Base-by-base conservation (phyloP, 2,113 vertebrate genomes). In the Passer domesticus region DNA sequence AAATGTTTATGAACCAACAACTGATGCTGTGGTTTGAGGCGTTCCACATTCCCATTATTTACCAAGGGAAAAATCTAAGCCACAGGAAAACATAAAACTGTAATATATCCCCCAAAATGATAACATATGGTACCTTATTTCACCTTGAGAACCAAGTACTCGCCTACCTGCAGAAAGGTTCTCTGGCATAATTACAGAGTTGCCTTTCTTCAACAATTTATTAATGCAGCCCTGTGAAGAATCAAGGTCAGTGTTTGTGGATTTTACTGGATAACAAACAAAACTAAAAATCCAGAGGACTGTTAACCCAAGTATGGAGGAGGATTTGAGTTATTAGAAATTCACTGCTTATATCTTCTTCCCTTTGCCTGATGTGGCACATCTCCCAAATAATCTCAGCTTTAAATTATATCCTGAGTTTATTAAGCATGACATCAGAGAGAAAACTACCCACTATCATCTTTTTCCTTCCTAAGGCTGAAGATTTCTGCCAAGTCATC, bases 401-500 rank as follows among this genome's bases (percentile, higher is more conserved):
- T 89, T 95, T 87, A 91, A 92, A 89, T 87, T 87, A 76, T 39
- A 18, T 53, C 67, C 81, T 56, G 53, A 79, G 78, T 91, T 92
- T 90, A 80, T 92, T 84, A 83, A 70, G 47, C 63, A 70, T 80
- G 59, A 47, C 82, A 86, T 69, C 78, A 92, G 78, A 91, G 8
- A 18, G 25, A 77, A 93, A 90, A 80, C 43, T 62, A 74, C 60
- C 35, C 30, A 9, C 56, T 85, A 33, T 80, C 67, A 80, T 76
- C 68, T 33, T 90, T 94, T 80, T 69, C 79, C 79, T 86, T 94
- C 87, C 87, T 83, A 47, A 85, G 70, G 68, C 50, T 91, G 82
- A 76, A 76, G 67, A 87, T 50, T 92, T 91, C 91, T 80, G 74
- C 55, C 47, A 88, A 94, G 43, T 94, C 78, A 92, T 79, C 82